Percentiles rank a stretch among this genome's conserved stretches.
Evolutionary conservation across 2,113 vertebrate species (phyloP).

Genomic region (Jaculus jaculus): DNA sequence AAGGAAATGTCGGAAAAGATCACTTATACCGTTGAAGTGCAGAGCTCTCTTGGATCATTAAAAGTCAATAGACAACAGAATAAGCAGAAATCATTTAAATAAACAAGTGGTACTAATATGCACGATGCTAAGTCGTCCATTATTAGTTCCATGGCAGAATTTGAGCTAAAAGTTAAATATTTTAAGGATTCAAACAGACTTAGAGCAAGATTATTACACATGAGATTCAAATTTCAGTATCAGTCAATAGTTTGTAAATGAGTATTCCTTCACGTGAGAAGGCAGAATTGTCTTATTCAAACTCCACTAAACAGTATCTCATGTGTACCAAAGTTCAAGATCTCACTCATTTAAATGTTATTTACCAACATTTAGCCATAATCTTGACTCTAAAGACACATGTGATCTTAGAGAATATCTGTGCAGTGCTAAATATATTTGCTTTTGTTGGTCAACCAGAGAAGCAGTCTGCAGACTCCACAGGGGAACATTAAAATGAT

Average conservation of each 20-base stretch:
- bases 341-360: conserved; percentile 57
- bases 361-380: conserved; percentile 77
- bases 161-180: not conserved
- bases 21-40: not conserved
- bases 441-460: conserved; percentile 68
- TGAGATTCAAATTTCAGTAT: not conserved
- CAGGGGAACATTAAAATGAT: conserved; percentile 64
- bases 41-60: not conserved
- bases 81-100: not conserved
- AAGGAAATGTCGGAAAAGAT: conserved; percentile 6
- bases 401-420: conserved; percentile 35
- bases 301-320: not conserved
- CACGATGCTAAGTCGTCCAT: not conserved
- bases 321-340: not conserved
- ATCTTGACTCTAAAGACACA: conserved; percentile 57
- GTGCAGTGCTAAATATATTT: conserved; percentile 65
- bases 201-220: not conserved
- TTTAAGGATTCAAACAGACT: conserved; percentile 15
- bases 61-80: not conserved
- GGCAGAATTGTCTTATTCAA: not conserved
- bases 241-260: not conserved
- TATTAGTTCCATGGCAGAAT: not conserved
- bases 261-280: conserved; percentile 4
- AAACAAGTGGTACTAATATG: not conserved
- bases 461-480: conserved; percentile 64